phyloP scores from a whole-genome alignment of 2,113 vertebrate genomes.

The Catharus fuscescens region DNA sequence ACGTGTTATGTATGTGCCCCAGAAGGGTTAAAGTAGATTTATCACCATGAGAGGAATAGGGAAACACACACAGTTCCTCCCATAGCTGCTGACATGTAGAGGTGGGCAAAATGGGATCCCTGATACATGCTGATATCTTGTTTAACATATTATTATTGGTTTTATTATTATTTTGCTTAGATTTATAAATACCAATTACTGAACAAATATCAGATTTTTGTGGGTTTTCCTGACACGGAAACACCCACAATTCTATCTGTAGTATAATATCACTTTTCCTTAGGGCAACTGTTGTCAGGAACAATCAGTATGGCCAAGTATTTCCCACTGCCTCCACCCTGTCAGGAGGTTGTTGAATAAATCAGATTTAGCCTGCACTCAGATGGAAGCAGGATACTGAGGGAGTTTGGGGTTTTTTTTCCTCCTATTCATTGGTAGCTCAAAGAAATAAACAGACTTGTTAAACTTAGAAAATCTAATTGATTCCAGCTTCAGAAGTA shows the following conservation, averaged over 20 bases:
- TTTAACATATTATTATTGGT: background rate
- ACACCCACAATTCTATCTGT: background rate
- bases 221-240: background rate
- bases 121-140: background rate
- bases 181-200: background rate
- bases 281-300: background rate
- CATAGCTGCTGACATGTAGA: background rate
- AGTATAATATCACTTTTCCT: background rate
- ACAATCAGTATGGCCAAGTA: background rate
- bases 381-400: background rate
- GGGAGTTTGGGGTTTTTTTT: background rate
- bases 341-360: background rate
- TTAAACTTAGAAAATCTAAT: background rate
- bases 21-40: background rate
- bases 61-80: background rate
- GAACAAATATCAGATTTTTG: background rate
- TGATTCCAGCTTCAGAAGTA: background rate
- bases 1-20: accelerated
- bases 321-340: background rate
- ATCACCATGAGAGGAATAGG: background rate
- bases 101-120: background rate
- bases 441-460: background rate
- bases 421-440: background rate
- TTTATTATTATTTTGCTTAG: background rate
- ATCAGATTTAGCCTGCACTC: background rate